Conservation (phyloP, 2,797 vertebrate genomes). For the Zalophus californianus region DNA sequence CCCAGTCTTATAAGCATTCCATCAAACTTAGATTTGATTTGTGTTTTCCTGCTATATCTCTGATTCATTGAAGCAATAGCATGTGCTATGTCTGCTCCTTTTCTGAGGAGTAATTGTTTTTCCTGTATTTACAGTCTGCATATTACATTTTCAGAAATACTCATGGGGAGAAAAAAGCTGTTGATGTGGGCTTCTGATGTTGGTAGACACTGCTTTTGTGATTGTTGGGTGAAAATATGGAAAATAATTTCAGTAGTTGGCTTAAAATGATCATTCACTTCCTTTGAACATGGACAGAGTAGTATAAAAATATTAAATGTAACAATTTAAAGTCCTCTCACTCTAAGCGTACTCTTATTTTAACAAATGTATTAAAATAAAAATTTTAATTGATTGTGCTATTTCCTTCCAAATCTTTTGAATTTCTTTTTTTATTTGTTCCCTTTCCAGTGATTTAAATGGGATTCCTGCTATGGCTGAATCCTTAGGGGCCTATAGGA, state of each 20-base stretch:
- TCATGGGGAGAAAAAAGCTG: background rate
- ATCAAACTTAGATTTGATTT: slow-evolving; percentile 33
- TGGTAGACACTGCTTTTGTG: background rate
- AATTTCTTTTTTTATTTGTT: slow-evolving; percentile 63
- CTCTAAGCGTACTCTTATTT: background rate
- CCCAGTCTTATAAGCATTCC: background rate
- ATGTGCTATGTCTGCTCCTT: background rate
- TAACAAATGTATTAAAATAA: slow-evolving; percentile 41
- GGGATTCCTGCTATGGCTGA: slow-evolving; percentile 15
- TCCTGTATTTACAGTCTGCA: background rate
- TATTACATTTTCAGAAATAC: slow-evolving; percentile 45
- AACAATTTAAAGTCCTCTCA: background rate
- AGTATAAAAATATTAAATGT: slow-evolving; percentile 39
- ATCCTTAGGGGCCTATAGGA: slow-evolving; percentile 35
- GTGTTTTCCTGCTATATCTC: background rate
- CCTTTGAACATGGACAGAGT: slow-evolving; percentile 11
- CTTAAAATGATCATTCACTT: slow-evolving; percentile 45
- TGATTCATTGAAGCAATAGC: slow-evolving; percentile 36
- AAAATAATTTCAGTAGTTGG: slow-evolving; percentile 42
- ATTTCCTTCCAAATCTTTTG: slow-evolving; percentile 47
- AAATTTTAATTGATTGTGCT: slow-evolving; percentile 51
- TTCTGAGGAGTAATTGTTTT: background rate
- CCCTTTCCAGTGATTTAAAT: slow-evolving; percentile 55
- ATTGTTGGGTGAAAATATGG: background rate
- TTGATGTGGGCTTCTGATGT: slow-evolving; percentile 37